Percentiles rank a stretch among this genome's conserved stretches.
These are phyloP conservation scores for Deroplatys truncata DNA, from an alignment of 2,888 invertebrate species.

Conservation along the genomic window DNA sequence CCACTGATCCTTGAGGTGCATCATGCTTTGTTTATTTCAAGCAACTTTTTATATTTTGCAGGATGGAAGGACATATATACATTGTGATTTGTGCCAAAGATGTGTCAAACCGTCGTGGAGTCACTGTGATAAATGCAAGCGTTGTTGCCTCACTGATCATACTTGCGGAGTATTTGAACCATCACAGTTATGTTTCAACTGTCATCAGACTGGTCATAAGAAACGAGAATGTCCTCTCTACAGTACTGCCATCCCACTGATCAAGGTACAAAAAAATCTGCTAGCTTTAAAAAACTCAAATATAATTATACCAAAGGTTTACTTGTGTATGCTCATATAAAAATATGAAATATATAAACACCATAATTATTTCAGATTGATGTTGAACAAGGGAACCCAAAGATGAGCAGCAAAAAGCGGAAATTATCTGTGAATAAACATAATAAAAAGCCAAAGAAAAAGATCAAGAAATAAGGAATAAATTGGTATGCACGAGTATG, in stretches of 20 bases:
- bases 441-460: not conserved
- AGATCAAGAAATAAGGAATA: not conserved
- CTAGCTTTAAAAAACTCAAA: not conserved
- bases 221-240: slow-evolving; percentile 48
- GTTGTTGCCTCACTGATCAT: slow-evolving; percentile 58
- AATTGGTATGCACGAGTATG: not conserved
- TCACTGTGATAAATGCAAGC: slow-evolving; percentile 69
- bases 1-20: too few species aligned
- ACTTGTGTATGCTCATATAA: not conserved
- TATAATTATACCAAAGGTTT: not conserved
- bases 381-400: not conserved
- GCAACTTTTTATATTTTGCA: slow-evolving; percentile 24
- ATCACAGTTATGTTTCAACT: slow-evolving; percentile 50
- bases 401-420: not conserved
- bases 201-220: slow-evolving; percentile 55
- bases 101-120: slow-evolving; percentile 84
- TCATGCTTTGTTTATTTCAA: too few species aligned
- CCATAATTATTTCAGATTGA: not conserved
- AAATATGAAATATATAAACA: not conserved
- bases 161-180: slow-evolving; percentile 45
- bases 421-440: not conserved
- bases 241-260: not conserved
- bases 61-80: slow-evolving; percentile 66
- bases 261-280: not conserved
- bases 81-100: slow-evolving; percentile 59